Conservation (phyloP, 2,113 vertebrate species). For the pig (Sus scrofa) region T2T-Sscrofa CM000820.6:60268001-60268500, state of each 20-base stretch:
- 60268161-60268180: neutral
- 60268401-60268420: neutral
- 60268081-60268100: neutral
- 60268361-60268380: constrained; percentile 4
- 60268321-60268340: constrained; percentile 23
- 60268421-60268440: constrained; percentile 33
- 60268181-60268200: neutral
- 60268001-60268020: neutral
- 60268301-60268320: neutral
- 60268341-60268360: neutral
- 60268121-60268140: constrained; percentile 14
- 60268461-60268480: constrained; percentile 15
- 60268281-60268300: neutral
- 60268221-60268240: neutral
- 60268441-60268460: neutral
- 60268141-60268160: neutral
- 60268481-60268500: neutral
- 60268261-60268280: neutral
- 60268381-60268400: neutral
- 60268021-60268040: constrained; percentile 80
- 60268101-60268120: neutral
- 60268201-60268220: neutral
- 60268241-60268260: neutral
- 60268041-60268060: neutral
- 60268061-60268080: neutral